Percentiles rank a stretch among this genome's conserved stretches.
Conservation (phyloP, 2,888 invertebrate genomes). For the Chrysolina americana region DNA sequence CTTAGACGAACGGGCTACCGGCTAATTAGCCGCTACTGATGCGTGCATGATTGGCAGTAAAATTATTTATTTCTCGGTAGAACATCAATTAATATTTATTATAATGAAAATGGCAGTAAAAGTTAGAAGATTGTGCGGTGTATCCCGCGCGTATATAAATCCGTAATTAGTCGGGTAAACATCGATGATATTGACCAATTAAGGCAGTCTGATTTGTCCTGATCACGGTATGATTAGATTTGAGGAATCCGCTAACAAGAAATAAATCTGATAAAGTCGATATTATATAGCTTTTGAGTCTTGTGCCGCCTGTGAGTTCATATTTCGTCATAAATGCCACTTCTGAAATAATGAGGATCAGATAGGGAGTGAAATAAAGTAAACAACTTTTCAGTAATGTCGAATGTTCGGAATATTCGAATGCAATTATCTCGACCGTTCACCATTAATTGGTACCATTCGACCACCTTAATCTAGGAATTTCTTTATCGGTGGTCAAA, state of each 20-base stretch:
- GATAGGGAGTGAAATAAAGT: neutral
- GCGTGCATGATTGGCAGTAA: conserved; percentile 62
- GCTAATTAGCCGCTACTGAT: conserved; percentile 62
- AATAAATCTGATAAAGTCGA: conserved; percentile 10
- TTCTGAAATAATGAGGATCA: conserved; percentile 16
- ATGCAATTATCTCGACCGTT: neutral
- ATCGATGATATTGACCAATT: conserved; percentile 33
- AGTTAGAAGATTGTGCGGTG: conserved; percentile 27
- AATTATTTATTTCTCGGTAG: conserved; percentile 56
- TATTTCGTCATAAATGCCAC: conserved; percentile 15
- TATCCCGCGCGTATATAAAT: conserved; percentile 18
- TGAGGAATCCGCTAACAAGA: conserved; percentile 19
- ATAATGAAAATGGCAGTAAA: conserved; percentile 47
- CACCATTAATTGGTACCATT: conserved; percentile 14
- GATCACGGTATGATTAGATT: conserved; percentile 23
- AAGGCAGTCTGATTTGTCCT: conserved; percentile 26
- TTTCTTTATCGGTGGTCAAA: conserved; percentile 18
- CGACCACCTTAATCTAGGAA: conserved; percentile 22
- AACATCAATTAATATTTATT: conserved; percentile 54
- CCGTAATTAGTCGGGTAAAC: conserved; percentile 37
- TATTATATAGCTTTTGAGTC: neutral
- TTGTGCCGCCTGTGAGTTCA: conserved; percentile 10
- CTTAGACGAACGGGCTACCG: conserved; percentile 47
- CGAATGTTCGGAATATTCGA: conserved; percentile 9
- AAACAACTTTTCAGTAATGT: neutral